Evolutionary conservation across 2,888 invertebrate species (phyloP).

Genomic region (Rhingia campestris): DNA sequence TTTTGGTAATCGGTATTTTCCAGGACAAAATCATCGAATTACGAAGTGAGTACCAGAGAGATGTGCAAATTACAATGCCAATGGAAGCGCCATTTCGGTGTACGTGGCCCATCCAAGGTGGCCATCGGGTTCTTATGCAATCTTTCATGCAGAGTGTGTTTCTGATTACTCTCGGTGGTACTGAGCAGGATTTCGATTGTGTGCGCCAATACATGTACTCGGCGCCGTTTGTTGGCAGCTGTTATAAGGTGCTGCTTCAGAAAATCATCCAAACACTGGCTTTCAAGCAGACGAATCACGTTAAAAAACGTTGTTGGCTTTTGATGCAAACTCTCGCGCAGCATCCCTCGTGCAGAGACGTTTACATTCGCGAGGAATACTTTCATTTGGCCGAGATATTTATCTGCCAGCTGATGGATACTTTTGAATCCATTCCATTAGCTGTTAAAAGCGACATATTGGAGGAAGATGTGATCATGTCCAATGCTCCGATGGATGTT

Average conservation of each 20-base stretch:
- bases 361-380: slow-evolving; percentile 79
- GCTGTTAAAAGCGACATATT: slow-evolving; percentile 44
- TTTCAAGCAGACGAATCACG: slow-evolving; percentile 79
- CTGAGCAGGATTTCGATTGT: slow-evolving; percentile 59
- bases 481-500: slow-evolving; percentile 30
- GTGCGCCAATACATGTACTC: slow-evolving; percentile 60
- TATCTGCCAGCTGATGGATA: slow-evolving; percentile 80
- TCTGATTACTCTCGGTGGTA: slow-evolving; percentile 58
- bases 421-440: slow-evolving; percentile 79
- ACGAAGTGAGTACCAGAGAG: slow-evolving; percentile 81
- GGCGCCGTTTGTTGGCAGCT: slow-evolving; percentile 80
- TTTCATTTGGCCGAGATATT: slow-evolving; percentile 81
- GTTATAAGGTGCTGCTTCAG: slow-evolving; percentile 79
- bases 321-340: slow-evolving; percentile 79
- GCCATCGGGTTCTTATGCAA: slow-evolving; percentile 77
- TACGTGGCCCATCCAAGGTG: slow-evolving; percentile 79
- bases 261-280: slow-evolving; percentile 81
- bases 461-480: slow-evolving; percentile 50
- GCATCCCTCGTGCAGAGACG: slow-evolving; percentile 79
- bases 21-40: slow-evolving; percentile 81
- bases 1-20: background rate
- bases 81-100: slow-evolving; percentile 77
- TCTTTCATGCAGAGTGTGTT: slow-evolving; percentile 78
- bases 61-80: slow-evolving; percentile 76
- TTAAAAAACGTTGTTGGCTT: slow-evolving; percentile 80